Conservation (phyloP, 2,113 vertebrate genomes). For the Phylloscopus trochilus region DNA sequence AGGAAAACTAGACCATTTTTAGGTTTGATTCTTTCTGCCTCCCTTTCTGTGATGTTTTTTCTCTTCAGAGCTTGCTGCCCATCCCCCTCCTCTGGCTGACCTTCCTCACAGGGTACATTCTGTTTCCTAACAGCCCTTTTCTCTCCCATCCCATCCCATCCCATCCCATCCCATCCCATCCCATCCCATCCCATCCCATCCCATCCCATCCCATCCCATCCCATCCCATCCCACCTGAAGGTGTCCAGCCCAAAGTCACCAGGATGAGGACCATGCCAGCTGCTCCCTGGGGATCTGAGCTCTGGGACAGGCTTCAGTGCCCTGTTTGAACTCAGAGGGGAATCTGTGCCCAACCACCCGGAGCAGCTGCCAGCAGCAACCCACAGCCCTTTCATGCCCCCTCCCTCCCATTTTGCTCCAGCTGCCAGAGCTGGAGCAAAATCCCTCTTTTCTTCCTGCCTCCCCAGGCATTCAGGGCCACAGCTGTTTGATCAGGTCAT, state of each 20-base stretch:
- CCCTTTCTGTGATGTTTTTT: background rate
- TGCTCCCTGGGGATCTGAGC: conserved; percentile 46
- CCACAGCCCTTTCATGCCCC: background rate
- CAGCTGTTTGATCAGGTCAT: conserved; percentile 53
- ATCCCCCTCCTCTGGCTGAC: background rate
- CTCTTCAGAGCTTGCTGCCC: background rate
- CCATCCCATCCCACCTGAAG: background rate
- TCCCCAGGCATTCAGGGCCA: background rate
- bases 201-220: too few relatives aligned
- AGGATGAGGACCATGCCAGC: conserved; percentile 61
- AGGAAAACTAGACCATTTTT: background rate
- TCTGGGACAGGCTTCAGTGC: conserved; percentile 71
- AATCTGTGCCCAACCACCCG: background rate
- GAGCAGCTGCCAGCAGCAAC: conserved; percentile 64
- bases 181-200: background rate
- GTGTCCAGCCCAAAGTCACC: background rate
- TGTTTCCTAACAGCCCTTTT: background rate
- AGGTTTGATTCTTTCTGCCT: background rate
- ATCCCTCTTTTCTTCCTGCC: conserved; percentile 17
- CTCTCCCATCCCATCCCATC: background rate
- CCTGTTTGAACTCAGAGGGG: conserved; percentile 64
- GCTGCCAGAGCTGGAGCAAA: background rate
- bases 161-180: background rate
- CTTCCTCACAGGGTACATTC: background rate
- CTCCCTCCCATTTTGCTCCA: background rate